A percentile compares a stretch with the other conserved stretches of the same genome.
Evolutionary conservation across 2,113 vertebrate genomes (phyloP).

Genomic region (Zosterops hypoxanthus): DNA sequence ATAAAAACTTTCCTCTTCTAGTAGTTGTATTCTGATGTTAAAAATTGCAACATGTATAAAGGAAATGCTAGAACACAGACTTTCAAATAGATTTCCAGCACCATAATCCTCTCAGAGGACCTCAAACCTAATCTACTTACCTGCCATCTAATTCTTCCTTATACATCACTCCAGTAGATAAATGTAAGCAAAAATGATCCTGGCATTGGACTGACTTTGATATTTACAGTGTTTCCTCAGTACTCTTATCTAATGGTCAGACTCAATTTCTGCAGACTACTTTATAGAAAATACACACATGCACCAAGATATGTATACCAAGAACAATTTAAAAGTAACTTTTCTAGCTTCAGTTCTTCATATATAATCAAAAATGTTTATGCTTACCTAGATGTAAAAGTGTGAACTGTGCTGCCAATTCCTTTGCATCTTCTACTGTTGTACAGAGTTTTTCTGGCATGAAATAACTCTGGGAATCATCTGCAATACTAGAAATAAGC

Average conservation of each 20-base stretch:
- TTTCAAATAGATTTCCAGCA: not conserved
- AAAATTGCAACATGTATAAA: not conserved
- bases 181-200: not conserved
- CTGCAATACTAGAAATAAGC: slow-evolving; percentile 77
- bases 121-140: not conserved
- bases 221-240: not conserved
- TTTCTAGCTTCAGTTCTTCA: not conserved
- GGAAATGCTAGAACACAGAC: not conserved
- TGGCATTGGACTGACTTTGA: not conserved
- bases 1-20: not conserved
- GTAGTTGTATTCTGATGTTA: not conserved
- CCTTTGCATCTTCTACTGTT: slow-evolving; percentile 90
- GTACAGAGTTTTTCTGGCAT: slow-evolving; percentile 90
- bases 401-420: slow-evolving; percentile 88
- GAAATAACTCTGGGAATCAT: slow-evolving; percentile 80
- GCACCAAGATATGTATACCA: not conserved
- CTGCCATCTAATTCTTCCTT: not conserved
- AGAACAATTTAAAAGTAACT: not conserved
- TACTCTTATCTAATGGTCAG: not conserved
- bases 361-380: not conserved
- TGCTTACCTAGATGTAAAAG: slow-evolving; percentile 86
- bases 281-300: not conserved
- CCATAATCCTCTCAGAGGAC: not conserved
- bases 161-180: not conserved
- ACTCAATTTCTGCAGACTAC: not conserved